Evolutionary conservation across 1,140 invertebrate species (phyloP), one percentile per base, ranked within the genome.

Genomic region (Trichonephila clavata): DNA sequence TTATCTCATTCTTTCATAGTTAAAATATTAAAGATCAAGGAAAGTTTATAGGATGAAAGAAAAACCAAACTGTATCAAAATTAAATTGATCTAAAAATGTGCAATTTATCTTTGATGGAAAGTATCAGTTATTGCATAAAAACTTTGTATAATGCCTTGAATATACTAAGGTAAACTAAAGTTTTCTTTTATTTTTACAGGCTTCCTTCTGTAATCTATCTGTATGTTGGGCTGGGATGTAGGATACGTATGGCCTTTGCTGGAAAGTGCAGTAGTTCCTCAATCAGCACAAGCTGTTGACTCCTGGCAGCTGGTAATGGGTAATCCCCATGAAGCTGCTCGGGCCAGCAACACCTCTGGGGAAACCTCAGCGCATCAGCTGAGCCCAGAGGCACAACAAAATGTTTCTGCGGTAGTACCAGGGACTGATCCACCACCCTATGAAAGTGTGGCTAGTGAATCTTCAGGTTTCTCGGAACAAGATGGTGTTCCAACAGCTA

Each of bases 191-290:
- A n/a, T 24, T 57, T 50, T 92, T 84, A 13, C 60, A 92, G 91
- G n/a, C 24, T 61, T 57, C 60, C 5, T n/a, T 4, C 5, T 14
- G 27, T 59, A 92, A 20, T 20, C 8, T 18, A 88, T 84, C 93
- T 90, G 71, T 94, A 94, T 94, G 93, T 90, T 89, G 86, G 93
- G 93, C 39, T 94, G 93, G 93, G 93, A 94, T 94, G 93, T 94
- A 89, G 80, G 86, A 27, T 94, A 94, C 61, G 87, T 90, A 94
- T 94, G 93, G 93, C 93, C 93, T 57, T 81, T 94, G 20, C 60
- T 94, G 61, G 93, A 94, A 90, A 77, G 77, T 71, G 87, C 86
- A 18, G 86, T 89, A n/a, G 21, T 43, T 24, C 65, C 63, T 8
- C 90, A 92, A 86, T 21, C 63, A 7, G 24, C 32, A 10, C 61